Base-by-base conservation (phyloP, 2,113 vertebrate genomes). In the Gorsachius goisagi region DNA sequence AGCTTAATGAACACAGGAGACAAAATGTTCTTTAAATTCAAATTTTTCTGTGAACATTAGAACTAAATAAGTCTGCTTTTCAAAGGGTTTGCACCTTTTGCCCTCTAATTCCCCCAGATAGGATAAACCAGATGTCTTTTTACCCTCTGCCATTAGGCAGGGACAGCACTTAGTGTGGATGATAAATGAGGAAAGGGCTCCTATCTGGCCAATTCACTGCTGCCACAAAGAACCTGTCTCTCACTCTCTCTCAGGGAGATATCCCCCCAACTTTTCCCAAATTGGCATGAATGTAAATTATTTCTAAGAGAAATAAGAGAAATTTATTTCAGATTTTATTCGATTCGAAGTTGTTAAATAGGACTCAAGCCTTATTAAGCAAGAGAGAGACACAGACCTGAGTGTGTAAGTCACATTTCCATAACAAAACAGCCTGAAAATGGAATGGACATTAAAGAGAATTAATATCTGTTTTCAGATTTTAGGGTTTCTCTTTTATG, bases 31-130 rank as follows among this genome's bases (percentile, higher is more conserved):
- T 49, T 93, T 72, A 88, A 85, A 72, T 77, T 82, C 9, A 76
- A 28, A 6, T 12, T 41, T 53, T 76, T 24, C 32, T 30, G 12
- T 11, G 6, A 76, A 60, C 7, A 6, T 22, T 59, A 60, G 21
- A 86, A 79, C 30, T 76, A 86, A 75, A 2, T 4, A 83, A 64
- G 23, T 52, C 20, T 88, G 8, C 10, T 75, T 83, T 86, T 90
- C 23, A 86, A 6, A 7, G 16, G 12, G 6, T 72, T 64, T 73
- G 12, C 26, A 60, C 3, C 7, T 60, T 86, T 93, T 62, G 10
- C 1, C 18, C 9, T 56, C 18, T 79, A 67, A 55, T 59, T 1
- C 1, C 33, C 19, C 1, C 11, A 49, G 7, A 55, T 0, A 79
- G 22, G 11, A 55, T 28, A 68, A 72, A 86, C 1, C 9, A 66